Percentiles rank a stretch among this genome's conserved stretches.
Evolutionary conservation across 2,797 vertebrate genomes (phyloP).

Genomic region (Ceryle rudis): DNA sequence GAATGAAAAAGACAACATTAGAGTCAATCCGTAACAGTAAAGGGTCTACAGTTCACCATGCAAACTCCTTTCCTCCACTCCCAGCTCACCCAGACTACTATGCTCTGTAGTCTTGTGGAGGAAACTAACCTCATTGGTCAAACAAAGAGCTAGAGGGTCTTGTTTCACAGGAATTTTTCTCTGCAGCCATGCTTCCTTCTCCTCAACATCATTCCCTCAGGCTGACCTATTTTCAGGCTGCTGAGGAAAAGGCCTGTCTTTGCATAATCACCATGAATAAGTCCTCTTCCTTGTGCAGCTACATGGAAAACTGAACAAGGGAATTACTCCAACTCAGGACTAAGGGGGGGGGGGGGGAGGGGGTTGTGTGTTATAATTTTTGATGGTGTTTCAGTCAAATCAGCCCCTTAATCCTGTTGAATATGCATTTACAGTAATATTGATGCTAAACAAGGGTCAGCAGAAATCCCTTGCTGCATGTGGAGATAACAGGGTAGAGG

Average conservation of each 20-base stretch:
- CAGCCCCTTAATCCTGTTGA: background rate
- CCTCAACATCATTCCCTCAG: background rate
- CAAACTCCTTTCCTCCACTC: background rate
- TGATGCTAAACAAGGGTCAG: background rate
- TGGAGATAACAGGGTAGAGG: background rate
- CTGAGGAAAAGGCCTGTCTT: background rate
- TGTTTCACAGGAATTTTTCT: conserved; percentile 24
- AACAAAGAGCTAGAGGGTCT: background rate
- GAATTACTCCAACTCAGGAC: background rate
- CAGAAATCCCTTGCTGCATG: background rate
- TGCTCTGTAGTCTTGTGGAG: background rate
- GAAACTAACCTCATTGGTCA: background rate
- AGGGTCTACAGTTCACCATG: background rate
- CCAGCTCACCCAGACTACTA: background rate
- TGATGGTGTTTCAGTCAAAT: background rate
- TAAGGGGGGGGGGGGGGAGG: background rate
- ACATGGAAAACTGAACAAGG: background rate
- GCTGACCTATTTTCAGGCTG: background rate
- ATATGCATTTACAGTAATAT: background rate
- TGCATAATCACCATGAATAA: background rate
- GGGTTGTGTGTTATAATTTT: background rate
- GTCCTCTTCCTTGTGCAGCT: background rate
- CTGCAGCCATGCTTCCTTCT: background rate
- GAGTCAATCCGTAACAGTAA: background rate
- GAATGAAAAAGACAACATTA: background rate